Base-by-base conservation (phyloP, 2,888 invertebrate genomes). In the Andrena flavipes region DNA sequence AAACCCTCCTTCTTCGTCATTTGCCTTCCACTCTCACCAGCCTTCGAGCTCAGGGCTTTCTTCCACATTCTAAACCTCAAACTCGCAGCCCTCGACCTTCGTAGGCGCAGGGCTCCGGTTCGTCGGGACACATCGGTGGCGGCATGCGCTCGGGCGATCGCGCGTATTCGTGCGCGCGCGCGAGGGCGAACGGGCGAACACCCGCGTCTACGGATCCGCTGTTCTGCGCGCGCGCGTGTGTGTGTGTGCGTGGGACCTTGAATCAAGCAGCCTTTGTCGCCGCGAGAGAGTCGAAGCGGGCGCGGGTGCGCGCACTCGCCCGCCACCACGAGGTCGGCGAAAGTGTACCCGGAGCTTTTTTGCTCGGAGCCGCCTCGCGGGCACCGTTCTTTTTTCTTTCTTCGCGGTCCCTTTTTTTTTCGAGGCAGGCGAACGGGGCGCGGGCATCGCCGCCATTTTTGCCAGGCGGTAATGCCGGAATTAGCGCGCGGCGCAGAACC, bases 241-340 rank as follows among this genome's bases (percentile, higher is more conserved):
- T 75, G 85, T 82, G 91, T 92, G 90, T 90, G 91, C 89, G 93
- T 91, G 93, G 92, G 93, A 93, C 93, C 94, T 93, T 93, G 94
- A 93, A 93, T 93, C 94, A 91, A 91, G 91, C 93, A 92, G 93
- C 93, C 93, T 94, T 94, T 93, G 93, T 93, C 93, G 93, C 92
- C 93, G 93, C 92, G 93, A 91, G 92, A 91, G 92, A 91, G 91
- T 90, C 91, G 84, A 56, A 67, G 68, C 87, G 78, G 74, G 75
- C 77, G 80, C 84, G 82, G 79, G 82, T 78, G 79, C 80, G 80
- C 84, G 77, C 56, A 20, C 56, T 56, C 88, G 91, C 92, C 91
- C 92, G 91, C 90, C 92, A 91, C 92, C 93, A 92, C 93, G 93
- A 93, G 93, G 93, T 93, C 93, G 93, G 93, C 93, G 93, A 94